Conservation (phyloP, 2,888 invertebrate species). For the Lymantria dispar region DNA sequence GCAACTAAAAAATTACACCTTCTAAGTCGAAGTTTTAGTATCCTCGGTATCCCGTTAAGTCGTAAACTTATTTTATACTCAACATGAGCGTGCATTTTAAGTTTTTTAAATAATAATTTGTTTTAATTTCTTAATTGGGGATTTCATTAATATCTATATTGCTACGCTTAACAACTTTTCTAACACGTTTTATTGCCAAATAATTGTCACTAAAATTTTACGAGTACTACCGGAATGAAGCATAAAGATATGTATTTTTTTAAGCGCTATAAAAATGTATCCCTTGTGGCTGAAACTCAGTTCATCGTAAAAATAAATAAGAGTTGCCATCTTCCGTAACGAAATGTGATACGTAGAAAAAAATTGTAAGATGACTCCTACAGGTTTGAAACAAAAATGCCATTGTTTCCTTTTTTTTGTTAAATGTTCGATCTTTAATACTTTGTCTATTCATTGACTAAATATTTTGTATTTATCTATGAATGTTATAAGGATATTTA, state of each 20-base stretch:
- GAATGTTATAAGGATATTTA: not conserved
- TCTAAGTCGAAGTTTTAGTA: too few species aligned
- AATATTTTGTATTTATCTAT: not conserved
- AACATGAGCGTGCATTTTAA: too few species aligned
- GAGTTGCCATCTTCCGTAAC: not conserved
- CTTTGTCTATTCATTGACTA: not conserved
- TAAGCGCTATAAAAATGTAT: not conserved
- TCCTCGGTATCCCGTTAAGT: too few species aligned
- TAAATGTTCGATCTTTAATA: not conserved
- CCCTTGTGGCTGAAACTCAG: not conserved
- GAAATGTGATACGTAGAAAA: not conserved
- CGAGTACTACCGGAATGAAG: not conserved
- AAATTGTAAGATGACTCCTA: not conserved
- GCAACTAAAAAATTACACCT: too few species aligned
- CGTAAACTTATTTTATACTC: too few species aligned
- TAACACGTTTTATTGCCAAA: not conserved
- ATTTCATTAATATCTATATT: not conserved
- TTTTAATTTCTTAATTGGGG: not conserved
- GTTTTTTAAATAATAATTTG: too few species aligned
- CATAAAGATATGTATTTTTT: not conserved
- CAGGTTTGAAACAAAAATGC: conserved; percentile 5
- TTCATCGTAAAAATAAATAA: not conserved
- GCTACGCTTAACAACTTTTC: not conserved
- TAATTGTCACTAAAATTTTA: not conserved
- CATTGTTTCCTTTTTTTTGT: conserved; percentile 3